Base-by-base conservation (phyloP, 1,140 invertebrate species). In the Dinothrombium tinctorium region DNA sequence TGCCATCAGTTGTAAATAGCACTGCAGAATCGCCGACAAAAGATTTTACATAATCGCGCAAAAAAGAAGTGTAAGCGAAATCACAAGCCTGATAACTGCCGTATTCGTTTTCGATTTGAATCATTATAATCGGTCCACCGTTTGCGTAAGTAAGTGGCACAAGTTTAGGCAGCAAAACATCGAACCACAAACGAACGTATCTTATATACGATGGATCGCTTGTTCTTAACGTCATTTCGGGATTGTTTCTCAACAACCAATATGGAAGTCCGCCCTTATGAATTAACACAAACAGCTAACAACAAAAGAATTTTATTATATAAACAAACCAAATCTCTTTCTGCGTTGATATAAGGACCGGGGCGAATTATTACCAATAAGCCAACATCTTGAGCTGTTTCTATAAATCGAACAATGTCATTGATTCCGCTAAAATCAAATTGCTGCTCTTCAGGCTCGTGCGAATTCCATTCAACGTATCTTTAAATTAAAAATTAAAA, bases 281-380 rank as follows among this genome's bases (percentile, higher is more conserved):
- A n/a, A n/a, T n/a, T n/a, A n/a, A n/a, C n/a, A n/a, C n/a, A n/a
- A n/a, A n/a, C n/a, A n/a, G n/a, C n/a, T n/a, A n/a, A n/a, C n/a
- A n/a, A n/a, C n/a, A n/a, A n/a, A n/a, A n/a, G n/a, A n/a, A n/a
- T n/a, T n/a, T n/a, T n/a, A n/a, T n/a, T n/a, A n/a, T n/a, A n/a
- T 28, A 28, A n/a, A 29, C 28, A 22, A n/a, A 36, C 33, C 33
- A 36, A 15, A 21, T 36, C 33, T 15, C 59, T 56, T 49, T 67
- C 64, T 24, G 57, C 64, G 56, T 61, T 62, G 21, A 64, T 62
- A 45, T 65, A 67, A 5, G 65, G 64, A 6, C 64, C 64, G 31
- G 57, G 46, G 38, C 64, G 45, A 0, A 66, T 42, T 5, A 67
- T 52, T 2, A 64, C 63, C 20, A 56, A 44, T 22, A 67, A 45